phyloP scores from a whole-genome alignment of 1,140 invertebrate species.

The Drosophila lini region DNA sequence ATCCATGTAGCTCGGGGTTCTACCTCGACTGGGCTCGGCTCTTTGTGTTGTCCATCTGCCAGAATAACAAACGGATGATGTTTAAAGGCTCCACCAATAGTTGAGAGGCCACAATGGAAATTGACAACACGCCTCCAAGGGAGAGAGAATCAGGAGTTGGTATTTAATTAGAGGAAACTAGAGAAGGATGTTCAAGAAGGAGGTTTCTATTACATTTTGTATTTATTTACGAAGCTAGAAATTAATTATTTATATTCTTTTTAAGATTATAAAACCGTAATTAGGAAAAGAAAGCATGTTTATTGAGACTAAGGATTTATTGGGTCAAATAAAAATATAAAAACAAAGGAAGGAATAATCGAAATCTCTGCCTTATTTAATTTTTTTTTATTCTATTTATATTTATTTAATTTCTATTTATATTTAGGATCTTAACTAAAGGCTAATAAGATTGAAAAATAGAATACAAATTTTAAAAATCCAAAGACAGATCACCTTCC shows the following conservation, averaged over 20 bases:
- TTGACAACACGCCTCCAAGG: background rate
- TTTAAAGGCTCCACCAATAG: slow-evolving; percentile 28
- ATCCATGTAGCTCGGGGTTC: slow-evolving; percentile 1
- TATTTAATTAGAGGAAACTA: slow-evolving; percentile 5
- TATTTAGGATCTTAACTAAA: background rate
- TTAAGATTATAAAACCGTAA: too few relatives aligned
- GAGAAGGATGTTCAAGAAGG: too few relatives aligned
- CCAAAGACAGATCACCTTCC: background rate
- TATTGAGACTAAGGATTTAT: too few relatives aligned
- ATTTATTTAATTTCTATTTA: background rate
- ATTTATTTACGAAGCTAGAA: background rate
- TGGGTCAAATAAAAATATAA: too few relatives aligned
- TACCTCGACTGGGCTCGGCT: background rate
- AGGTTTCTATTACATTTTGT: background rate
- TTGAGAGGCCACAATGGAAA: background rate
- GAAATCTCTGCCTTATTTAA: background rate
- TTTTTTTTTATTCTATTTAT: background rate
- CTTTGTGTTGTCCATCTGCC: slow-evolving; percentile 10
- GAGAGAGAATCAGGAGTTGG: background rate
- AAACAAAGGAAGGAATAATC: background rate
- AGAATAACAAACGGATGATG: slow-evolving; percentile 22
- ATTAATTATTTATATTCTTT: too few relatives aligned
- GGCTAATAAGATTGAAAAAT: background rate
- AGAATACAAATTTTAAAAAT: background rate
- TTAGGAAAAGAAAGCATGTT: too few relatives aligned